Percentiles rank a stretch among this genome's conserved stretches.
Evolutionary conservation across 2,888 invertebrate species (phyloP).

Genomic region (Eucera pruinosa): DNA sequence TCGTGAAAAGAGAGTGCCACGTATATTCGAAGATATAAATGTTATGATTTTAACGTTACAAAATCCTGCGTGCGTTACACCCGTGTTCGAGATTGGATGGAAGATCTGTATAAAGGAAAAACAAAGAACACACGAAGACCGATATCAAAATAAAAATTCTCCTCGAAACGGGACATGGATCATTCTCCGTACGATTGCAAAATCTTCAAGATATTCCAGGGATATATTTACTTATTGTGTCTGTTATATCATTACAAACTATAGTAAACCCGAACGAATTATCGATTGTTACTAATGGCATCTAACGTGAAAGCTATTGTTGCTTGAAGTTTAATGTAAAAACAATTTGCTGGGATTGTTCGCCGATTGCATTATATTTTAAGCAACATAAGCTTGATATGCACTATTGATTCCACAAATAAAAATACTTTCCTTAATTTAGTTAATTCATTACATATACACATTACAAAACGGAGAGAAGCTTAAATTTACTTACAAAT

Average conservation of each 20-base stretch:
- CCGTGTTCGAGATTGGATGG: not conserved
- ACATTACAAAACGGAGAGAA: not conserved
- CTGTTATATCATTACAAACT: conserved; percentile 16
- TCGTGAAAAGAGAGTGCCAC: conserved; percentile 33
- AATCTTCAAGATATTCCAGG: conserved; percentile 32
- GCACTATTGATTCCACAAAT: conserved; percentile 2
- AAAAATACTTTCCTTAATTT: conserved; percentile 9
- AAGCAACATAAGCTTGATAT: not conserved
- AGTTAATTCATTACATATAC: not conserved
- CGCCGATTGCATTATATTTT: conserved; percentile 5
- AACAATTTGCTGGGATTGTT: not conserved
- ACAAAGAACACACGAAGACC: not conserved
- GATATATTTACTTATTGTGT: conserved; percentile 31
- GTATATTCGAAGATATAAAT: conserved; percentile 25
- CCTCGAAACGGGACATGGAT: not conserved
- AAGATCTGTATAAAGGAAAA: not conserved
- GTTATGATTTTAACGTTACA: conserved; percentile 43
- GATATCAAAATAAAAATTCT: not conserved
- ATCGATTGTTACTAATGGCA: conserved; percentile 29
- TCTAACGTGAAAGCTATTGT: conserved; percentile 16
- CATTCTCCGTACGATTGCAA: conserved; percentile 27
- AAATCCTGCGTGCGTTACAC: conserved; percentile 27
- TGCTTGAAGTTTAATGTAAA: conserved; percentile 16
- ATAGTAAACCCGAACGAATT: conserved; percentile 28
- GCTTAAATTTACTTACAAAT: not conserved